Evolutionary conservation across 2,888 invertebrate genomes (phyloP), one percentile per base, ranked within the genome.

Genomic region (Branchellion lobata): DNA sequence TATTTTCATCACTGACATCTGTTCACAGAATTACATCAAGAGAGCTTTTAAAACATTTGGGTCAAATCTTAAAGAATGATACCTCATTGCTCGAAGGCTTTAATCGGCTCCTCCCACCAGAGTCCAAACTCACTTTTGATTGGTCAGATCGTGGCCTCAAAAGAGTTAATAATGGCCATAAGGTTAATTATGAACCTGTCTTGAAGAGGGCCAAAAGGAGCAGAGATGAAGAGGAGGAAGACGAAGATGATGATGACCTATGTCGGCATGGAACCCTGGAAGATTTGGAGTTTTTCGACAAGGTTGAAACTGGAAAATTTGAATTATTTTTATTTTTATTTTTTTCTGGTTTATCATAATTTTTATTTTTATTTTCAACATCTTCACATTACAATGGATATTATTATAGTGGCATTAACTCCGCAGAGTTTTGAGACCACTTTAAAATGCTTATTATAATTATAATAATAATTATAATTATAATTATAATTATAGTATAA

Each of bases 91-190:
- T 61, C n/a, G 72, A 53, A 79, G 79, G 57, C 31, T 79, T 79
- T 33, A 79, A 79, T 36, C 24, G 14, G 53, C 73, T 79, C 40
- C 73, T 79, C 24, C 79, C 79, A 31, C 61, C 79, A 36, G 57
- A 79, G 34, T 33, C 73, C n/a, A 51, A 73, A 18, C 18, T 57
- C 11, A 29, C 31, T 34, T 14, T 29, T 76, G 74, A 29, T 29
- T 24, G 27, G 14, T 29, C 40, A 47, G 29, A 5, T 34, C 74
- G 2, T 5, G 27, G 40, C 18, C n/a, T 3, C 29, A 47, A 29
- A 21, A 40, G 29, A 24, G 40, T 29, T 8, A 51, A 74, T 47
- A 11, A 24, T 65, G 65, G 29, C 18, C 24, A 24, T 65, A 29
- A 65, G 65, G 3, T 11, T 65, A 29, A 21, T 18, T 27, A 3